Base-by-base conservation (phyloP, 2,113 vertebrate genomes). In the Gnathonemus echidnorhynchus region DNA sequence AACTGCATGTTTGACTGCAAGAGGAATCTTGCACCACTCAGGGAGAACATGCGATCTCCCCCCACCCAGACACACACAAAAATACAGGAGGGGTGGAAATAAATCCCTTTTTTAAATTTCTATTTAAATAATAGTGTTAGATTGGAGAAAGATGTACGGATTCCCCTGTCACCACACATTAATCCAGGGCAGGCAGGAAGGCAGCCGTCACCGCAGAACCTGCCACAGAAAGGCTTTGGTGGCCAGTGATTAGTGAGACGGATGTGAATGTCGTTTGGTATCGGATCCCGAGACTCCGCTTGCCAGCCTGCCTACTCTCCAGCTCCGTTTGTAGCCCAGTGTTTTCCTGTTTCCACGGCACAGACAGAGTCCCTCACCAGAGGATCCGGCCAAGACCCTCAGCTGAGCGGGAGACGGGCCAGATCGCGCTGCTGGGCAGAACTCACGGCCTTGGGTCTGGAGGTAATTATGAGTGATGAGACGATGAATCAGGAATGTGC, bases 391-490 rank as follows among this genome's bases (percentile, higher is more conserved):
- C 46, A 85, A 86, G 86, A 42, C 88, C 87, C 74, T 42, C 88
- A 39, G 88, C 56, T 49, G 74, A 56, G 56, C 39, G 90, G 90
- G 88, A 5, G 70, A 91, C 83, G 91, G 90, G 90, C 92, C 77
- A 86, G 66, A 24, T 90, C 84, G 90, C 84, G 90, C 74, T 10
- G 17, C 80, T 89, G 89, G 91, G 90, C 89, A 92, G 91, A 94
- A 95, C 93, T 95, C 94, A 92, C 92, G 50, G 89, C 89, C 92
- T 94, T 93, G 93, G 93, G 93, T 94, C 94, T 95, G 94, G 94
- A 93, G 93, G 90, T 89, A 91, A 94, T 96, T 93, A 94, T 86
- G 89, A 93, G 90, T 92, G 92, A 95, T 90, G 93, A 94, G 92
- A 95, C 8, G 90, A 90, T 89, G 92, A 74, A 91, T n/a, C 89